Evolutionary conservation across 2,888 invertebrate species (phyloP).

Genomic region (Mellilla xanthometata): DNA sequence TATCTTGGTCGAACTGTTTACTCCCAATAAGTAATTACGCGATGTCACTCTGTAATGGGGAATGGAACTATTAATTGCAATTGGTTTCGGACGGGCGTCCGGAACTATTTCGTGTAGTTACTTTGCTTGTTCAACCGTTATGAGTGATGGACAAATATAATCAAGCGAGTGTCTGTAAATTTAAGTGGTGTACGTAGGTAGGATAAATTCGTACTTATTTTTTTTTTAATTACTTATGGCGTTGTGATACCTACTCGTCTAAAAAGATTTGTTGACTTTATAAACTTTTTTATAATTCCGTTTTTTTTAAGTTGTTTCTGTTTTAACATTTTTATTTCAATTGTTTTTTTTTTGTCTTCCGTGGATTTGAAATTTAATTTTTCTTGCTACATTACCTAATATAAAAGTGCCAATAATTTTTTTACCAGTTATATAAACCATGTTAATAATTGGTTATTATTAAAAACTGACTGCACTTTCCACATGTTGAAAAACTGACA

Average conservation of each 20-base stretch:
- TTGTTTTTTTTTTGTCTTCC: too few species aligned
- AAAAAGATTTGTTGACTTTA: background rate
- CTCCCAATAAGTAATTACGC: constrained; percentile 1
- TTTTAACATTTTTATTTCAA: too few species aligned
- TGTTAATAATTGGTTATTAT: too few species aligned
- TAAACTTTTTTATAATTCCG: too few species aligned
- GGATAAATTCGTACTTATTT: background rate
- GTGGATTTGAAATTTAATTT: too few species aligned
- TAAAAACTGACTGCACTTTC: too few species aligned
- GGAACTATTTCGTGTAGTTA: constrained; percentile 2
- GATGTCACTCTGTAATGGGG: constrained; percentile 16
- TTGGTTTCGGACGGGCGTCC: background rate
- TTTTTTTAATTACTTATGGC: too few species aligned
- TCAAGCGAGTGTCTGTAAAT: constrained; percentile 4
- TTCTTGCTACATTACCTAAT: too few species aligned
- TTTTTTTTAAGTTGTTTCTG: too few species aligned
- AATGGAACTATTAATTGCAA: constrained; percentile 8
- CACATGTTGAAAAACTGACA: too few species aligned
- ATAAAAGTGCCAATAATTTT: too few species aligned
- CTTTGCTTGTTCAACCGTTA: background rate
- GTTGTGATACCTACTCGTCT: background rate
- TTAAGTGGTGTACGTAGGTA: background rate
- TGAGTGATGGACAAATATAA: constrained; percentile 1
- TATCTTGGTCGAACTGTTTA: constrained; percentile 8
- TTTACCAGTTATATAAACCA: too few species aligned